These are phyloP conservation scores for Cotesia glomerata DNA, from an alignment of 1,140 invertebrate species.

Conservation along the genomic window DNA sequence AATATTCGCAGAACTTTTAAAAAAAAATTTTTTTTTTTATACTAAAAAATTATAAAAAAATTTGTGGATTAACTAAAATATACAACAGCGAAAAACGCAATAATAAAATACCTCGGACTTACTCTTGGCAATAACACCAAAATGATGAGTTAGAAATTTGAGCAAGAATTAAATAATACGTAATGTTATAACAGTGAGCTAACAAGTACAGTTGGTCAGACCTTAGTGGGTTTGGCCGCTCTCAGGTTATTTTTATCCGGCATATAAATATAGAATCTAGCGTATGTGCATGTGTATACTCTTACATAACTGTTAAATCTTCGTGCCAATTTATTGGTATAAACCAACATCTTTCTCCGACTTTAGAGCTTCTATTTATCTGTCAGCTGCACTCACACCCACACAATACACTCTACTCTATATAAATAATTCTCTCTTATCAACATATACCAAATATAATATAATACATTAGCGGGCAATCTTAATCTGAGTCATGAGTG, in stretches of 20 bases:
- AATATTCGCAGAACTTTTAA: no score
- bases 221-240: conserved; percentile 28
- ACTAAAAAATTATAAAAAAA: no score
- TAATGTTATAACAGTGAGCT: not conserved
- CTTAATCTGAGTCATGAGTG: conserved; percentile 1
- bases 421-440: not conserved
- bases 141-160: no score
- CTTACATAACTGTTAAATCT: conserved; percentile 27
- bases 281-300: not conserved
- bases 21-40: no score
- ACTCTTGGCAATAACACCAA: no score
- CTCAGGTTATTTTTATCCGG: conserved; percentile 16
- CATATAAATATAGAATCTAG: conserved; percentile 27
- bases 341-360: conserved; percentile 13
- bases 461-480: not conserved
- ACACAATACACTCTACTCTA: no score
- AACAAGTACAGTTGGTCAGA: conserved; percentile 2
- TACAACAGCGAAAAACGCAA: no score
- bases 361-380: not conserved
- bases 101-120: no score
- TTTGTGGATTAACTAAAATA: no score
- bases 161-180: not conserved
- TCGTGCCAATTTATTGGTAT: conserved; percentile 32
- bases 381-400: no score
- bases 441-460: not conserved